Percentiles rank a stretch among this genome's conserved stretches.
Evolutionary conservation across 1,140 invertebrate species (phyloP).

Genomic region (Halyomorpha halys): DNA sequence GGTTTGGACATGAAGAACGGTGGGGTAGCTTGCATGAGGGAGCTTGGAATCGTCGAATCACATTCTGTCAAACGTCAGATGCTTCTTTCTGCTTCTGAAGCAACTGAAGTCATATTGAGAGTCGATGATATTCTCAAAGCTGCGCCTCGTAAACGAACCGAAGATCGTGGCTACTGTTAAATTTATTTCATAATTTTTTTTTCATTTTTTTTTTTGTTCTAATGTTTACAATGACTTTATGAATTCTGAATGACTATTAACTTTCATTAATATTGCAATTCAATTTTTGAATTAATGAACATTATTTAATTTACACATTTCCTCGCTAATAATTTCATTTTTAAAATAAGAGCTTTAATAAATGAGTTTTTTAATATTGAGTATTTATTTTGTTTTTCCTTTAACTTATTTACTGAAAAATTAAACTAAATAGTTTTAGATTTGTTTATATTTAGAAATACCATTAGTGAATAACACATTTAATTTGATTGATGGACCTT

Average conservation of each 20-base stretch:
- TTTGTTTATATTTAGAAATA: too few relatives aligned
- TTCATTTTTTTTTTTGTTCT: neutral
- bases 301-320: too few relatives aligned
- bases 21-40: slow-evolving; percentile 73
- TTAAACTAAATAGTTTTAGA: too few relatives aligned
- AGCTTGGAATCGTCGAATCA: slow-evolving; percentile 89
- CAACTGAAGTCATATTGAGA: slow-evolving; percentile 96
- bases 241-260: too few relatives aligned
- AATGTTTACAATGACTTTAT: neutral
- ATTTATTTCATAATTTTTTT: neutral
- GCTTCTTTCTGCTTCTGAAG: slow-evolving; percentile 86
- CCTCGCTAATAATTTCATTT: too few relatives aligned
- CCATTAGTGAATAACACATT: too few relatives aligned
- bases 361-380: too few relatives aligned
- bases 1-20: slow-evolving; percentile 92
- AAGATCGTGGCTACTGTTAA: slow-evolving; percentile 81
- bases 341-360: too few relatives aligned
- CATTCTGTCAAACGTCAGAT: slow-evolving; percentile 95
- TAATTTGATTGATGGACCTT: too few relatives aligned
- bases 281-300: too few relatives aligned
- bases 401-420: too few relatives aligned
- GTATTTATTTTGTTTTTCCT: too few relatives aligned
- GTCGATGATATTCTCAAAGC: slow-evolving; percentile 96
- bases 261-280: slow-evolving; percentile 1
- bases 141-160: slow-evolving; percentile 80